phyloP scores from a whole-genome alignment of 2,888 invertebrate species.

The Synergus laeviventris region DNA sequence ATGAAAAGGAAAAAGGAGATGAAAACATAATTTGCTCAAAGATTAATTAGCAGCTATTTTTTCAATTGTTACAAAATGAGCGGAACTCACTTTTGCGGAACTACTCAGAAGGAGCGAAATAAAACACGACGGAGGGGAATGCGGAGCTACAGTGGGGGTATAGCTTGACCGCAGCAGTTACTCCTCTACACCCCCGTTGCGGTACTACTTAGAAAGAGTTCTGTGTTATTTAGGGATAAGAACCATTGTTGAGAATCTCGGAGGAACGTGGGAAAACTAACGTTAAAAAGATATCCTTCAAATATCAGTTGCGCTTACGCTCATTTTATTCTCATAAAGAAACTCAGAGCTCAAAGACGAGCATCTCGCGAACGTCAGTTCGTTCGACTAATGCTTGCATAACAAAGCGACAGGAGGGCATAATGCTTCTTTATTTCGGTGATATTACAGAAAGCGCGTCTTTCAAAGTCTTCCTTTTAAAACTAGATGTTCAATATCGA shows the following conservation, averaged over 20 bases:
- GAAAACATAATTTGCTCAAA: too few relatives aligned
- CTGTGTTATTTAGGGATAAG: too few relatives aligned
- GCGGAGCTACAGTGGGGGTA: too few relatives aligned
- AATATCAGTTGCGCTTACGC: background rate
- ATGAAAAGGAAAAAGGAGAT: too few relatives aligned
- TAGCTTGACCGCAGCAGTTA: too few relatives aligned
- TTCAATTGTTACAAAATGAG: too few relatives aligned
- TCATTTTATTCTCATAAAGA: background rate
- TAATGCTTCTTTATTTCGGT: conserved; percentile 11
- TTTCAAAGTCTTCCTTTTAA: conserved; percentile 2
- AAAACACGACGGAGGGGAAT: too few relatives aligned
- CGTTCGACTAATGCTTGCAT: conserved; percentile 2
- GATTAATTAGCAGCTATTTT: too few relatives aligned
- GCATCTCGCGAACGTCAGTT: background rate
- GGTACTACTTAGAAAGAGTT: too few relatives aligned
- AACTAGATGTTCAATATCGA: background rate
- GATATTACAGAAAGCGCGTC: background rate
- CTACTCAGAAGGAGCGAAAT: too few relatives aligned
- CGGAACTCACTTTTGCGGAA: too few relatives aligned
- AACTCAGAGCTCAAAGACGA: conserved; percentile 3
- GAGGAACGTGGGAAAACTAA: background rate
- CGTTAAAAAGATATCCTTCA: background rate
- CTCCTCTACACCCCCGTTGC: too few relatives aligned
- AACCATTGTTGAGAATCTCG: background rate
- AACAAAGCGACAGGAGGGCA: background rate